Evolutionary conservation across 2,888 invertebrate genomes (phyloP), one percentile per base, ranked within the genome.

Genomic region (Lycophotia porphyrea): DNA sequence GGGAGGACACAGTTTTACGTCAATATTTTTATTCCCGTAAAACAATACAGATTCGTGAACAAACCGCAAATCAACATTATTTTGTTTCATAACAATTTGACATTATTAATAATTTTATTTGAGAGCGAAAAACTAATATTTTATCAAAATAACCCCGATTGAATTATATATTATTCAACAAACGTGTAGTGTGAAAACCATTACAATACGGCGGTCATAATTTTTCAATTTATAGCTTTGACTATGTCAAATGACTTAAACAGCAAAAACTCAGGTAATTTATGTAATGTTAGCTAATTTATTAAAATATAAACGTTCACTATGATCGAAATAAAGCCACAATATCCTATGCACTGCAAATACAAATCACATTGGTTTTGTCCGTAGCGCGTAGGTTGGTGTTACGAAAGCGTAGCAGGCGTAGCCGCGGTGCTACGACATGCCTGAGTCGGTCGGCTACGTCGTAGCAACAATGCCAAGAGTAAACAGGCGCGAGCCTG

Each of bases 31-130:
- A 58, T 31, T 34, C 24, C 2, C 52, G 47, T 39, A 15, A 15
- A 55, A 61, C 21, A 47, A 66, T 78, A 52, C 42, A 31, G 15
- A 36, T 67, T 27, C 18, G 15, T 11, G 27, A 60, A 36, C 44
- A 27, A 49, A 68, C 68, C 74, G n/a, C 68, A 68, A 58, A 58
- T 55, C 31, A 64, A 63, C 66, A 58, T 68, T 47, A 27, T 63
- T 61, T 79, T 44, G 39, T 66, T 44, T 55, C 52, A 31, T 8
- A 39, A 63, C 18, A 39, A 15, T 27, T n/a, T 71, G n/a, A 44
- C 55, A 61, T 18, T 27, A 34, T 55, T 4, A 55, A 36, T 66
- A 11, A 78, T 78, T 65, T 36, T 52, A 49, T 78, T 78, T 49
- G 44, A 52, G 18, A 34, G 18, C 7, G 27, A 49, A 77, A 64